Percentiles rank a stretch among this genome's conserved stretches.
Evolutionary conservation across 2,113 vertebrate genomes (phyloP).

Genomic region (Trichomycterus rosablanca): DNA sequence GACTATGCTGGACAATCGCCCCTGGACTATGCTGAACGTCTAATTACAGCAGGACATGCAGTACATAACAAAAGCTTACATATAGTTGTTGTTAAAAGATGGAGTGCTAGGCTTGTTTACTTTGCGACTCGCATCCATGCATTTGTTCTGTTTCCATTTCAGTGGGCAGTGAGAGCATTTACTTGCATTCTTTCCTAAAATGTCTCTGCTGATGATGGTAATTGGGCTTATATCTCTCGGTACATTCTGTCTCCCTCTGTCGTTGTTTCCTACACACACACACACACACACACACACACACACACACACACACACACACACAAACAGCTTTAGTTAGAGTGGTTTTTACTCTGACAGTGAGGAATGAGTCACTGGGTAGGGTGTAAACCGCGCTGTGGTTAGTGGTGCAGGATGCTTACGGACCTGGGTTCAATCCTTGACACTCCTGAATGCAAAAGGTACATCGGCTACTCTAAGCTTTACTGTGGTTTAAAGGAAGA

Average conservation of each 20-base stretch:
- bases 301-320: constrained; percentile 8
- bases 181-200: constrained; percentile 18
- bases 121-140: not conserved
- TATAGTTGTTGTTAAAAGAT: not conserved
- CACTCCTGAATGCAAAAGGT: too few species aligned
- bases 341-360: constrained; percentile 43
- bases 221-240: constrained; percentile 20
- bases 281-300: constrained; percentile 11
- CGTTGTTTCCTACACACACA: constrained; percentile 15
- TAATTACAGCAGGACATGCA: not conserved
- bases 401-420: too few species aligned
- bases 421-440: too few species aligned
- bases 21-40: too few species aligned
- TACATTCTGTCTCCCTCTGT: constrained; percentile 3
- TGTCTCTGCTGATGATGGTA: constrained; percentile 30
- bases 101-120: not conserved
- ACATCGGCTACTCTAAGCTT: too few species aligned
- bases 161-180: constrained; percentile 25
- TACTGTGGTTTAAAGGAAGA: too few species aligned
- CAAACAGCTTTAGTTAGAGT: constrained; percentile 15
- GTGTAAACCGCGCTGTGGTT: constrained; percentile 16
- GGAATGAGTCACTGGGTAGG: constrained; percentile 8
- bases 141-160: constrained; percentile 27
- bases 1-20: too few species aligned
- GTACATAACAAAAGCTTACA: not conserved